A percentile compares a stretch with the other conserved stretches of the same genome.
Evolutionary conservation across 2,797 vertebrate genomes (phyloP).

Genomic region (Hemibagrus guttatus): DNA sequence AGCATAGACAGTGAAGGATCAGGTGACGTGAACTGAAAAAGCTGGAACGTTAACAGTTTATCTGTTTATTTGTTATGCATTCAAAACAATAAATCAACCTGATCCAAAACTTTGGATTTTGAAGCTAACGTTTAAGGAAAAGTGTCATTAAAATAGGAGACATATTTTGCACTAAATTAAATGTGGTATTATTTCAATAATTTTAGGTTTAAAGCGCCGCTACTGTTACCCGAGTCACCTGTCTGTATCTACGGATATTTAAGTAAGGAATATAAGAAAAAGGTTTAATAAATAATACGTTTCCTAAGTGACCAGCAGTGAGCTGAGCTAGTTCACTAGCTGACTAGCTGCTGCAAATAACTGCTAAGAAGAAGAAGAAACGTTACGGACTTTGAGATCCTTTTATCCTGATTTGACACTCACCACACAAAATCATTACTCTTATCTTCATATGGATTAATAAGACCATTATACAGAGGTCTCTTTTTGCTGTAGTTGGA

Average conservation of each 20-base stretch:
- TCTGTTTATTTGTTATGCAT: neutral
- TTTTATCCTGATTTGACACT: conserved; percentile 56
- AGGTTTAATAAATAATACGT: too few species aligned
- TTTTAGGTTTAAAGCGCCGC: neutral
- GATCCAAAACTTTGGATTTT: neutral
- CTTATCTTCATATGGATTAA: conserved; percentile 97
- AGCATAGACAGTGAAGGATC: neutral
- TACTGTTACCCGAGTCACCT: neutral
- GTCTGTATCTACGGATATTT: neutral
- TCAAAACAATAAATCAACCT: neutral
- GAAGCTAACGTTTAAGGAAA: neutral
- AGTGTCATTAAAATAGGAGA: neutral
- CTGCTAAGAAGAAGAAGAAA: neutral
- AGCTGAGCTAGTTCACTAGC: neutral
- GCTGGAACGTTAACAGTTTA: neutral
- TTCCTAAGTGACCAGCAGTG: too few species aligned
- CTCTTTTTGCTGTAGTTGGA: conserved; percentile 81
- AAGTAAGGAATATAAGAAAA: too few species aligned
- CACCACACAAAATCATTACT: conserved; percentile 99
- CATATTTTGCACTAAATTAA: neutral
- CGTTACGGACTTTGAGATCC: neutral
- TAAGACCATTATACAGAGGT: conserved; percentile 91
- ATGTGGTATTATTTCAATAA: neutral
- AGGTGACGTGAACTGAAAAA: neutral
- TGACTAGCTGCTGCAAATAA: neutral